Evolutionary conservation across 2,113 vertebrate species (phyloP).

Genomic region (Vombatus ursinus): DNA sequence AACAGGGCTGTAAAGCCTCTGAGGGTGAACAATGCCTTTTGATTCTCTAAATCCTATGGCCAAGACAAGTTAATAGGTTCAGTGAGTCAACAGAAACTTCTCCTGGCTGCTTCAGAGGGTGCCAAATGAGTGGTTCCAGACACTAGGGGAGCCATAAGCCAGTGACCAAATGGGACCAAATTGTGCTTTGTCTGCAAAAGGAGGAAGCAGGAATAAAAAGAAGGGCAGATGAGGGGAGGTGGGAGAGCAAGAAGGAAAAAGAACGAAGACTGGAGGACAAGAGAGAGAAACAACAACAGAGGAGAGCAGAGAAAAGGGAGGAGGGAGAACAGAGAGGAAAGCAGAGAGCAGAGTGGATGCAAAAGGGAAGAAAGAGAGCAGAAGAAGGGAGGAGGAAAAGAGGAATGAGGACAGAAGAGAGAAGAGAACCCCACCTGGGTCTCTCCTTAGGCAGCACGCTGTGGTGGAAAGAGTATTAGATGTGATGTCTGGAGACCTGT

Average conservation of each 20-base stretch:
- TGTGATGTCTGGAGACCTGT: not conserved
- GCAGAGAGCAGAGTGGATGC: not conserved
- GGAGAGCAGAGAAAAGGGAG: not conserved
- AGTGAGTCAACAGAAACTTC: conserved; percentile 60
- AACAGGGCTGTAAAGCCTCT: not conserved
- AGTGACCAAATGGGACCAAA: conserved; percentile 1
- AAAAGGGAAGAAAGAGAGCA: not conserved
- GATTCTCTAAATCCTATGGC: conserved; percentile 26
- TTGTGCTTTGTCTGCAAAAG: not conserved
- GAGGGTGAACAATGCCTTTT: conserved; percentile 34
- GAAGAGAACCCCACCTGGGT: not conserved
- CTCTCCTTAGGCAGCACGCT: not conserved
- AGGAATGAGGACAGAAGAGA: not conserved
- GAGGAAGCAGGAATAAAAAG: conserved; percentile 28
- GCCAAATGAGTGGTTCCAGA: conserved; percentile 74
- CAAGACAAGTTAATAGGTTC: conserved; percentile 68
- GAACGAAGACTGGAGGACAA: not conserved
- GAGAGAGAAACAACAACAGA: not conserved
- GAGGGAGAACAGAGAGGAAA: not conserved
- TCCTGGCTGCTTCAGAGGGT: conserved; percentile 62
- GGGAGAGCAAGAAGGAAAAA: not conserved
- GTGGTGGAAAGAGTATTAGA: not conserved
- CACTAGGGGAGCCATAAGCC: conserved; percentile 72
- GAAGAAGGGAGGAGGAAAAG: not conserved
- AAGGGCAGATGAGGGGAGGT: not conserved